Evolutionary conservation across 2,113 vertebrate species (phyloP).

Genomic region (Chlorodrepanis virens): DNA sequence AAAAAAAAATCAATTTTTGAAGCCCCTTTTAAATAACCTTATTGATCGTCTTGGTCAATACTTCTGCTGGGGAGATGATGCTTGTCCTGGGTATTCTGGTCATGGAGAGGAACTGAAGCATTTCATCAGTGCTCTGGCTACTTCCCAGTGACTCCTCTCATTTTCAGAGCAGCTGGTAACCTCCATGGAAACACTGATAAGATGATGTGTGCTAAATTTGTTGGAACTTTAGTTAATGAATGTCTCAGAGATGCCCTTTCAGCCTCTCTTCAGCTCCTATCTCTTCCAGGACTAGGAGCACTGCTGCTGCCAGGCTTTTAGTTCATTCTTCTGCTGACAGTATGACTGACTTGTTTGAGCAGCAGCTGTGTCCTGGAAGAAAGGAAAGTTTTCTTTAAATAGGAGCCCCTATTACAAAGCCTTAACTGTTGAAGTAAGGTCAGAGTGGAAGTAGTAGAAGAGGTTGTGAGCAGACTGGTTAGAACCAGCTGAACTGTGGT

Average conservation of each 20-base stretch:
- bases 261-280: neutral
- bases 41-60: neutral
- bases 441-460: neutral
- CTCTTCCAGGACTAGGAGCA: neutral
- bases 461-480: neutral
- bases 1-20: neutral
- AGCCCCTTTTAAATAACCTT: neutral
- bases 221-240: neutral
- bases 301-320: neutral
- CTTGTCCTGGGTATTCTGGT: neutral
- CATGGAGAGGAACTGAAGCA: neutral
- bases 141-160: neutral
- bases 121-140: neutral
- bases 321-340: neutral
- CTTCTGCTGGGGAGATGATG: neutral
- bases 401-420: neutral
- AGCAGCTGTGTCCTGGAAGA: neutral
- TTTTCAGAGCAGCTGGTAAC: neutral
- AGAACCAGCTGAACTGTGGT: neutral
- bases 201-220: neutral
- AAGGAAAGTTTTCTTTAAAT: neutral
- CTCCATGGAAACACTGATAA: fast-evolving
- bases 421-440: neutral
- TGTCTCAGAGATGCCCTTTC: neutral
- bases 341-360: neutral